phyloP scores from a whole-genome alignment of 2,888 invertebrate species.

The Pemphredon lugubris region DNA sequence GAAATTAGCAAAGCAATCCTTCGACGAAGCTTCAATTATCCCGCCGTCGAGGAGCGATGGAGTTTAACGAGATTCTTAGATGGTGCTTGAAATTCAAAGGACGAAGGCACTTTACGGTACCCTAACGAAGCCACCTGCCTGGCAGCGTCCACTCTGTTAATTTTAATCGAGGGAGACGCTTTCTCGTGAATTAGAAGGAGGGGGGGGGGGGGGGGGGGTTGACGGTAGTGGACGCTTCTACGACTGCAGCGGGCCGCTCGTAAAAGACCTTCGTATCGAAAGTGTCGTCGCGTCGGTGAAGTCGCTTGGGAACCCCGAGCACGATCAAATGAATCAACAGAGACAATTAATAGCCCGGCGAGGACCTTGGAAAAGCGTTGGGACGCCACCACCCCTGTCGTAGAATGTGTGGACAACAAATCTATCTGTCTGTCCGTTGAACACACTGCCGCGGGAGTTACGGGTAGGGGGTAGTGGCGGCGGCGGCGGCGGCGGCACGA shows the following conservation, averaged over 20 bases:
- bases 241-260: constrained; percentile 55
- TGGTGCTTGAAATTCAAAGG: constrained; percentile 66
- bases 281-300: constrained; percentile 56
- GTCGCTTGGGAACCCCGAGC: constrained; percentile 73
- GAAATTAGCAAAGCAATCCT: constrained; percentile 43
- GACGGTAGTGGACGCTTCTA: constrained; percentile 28
- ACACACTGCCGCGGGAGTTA: not conserved
- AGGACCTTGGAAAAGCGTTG: constrained; percentile 73
- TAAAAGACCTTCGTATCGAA: constrained; percentile 64
- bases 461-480: not conserved
- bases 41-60: constrained; percentile 30
- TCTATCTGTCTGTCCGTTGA: constrained; percentile 69
- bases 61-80: constrained; percentile 54
- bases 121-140: constrained; percentile 70
- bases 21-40: constrained; percentile 54
- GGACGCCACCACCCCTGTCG: constrained; percentile 59
- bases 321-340: constrained; percentile 80
- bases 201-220: constrained; percentile 41
- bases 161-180: constrained; percentile 75
- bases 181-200: constrained; percentile 74
- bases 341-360: constrained; percentile 79
- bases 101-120: constrained; percentile 62
- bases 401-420: constrained; percentile 70
- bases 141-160: constrained; percentile 69
- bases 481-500: too few relatives aligned